Evolutionary conservation across 2,113 vertebrate genomes (phyloP), one percentile per base, ranked within the genome.

Genomic region (Indicator indicator): DNA sequence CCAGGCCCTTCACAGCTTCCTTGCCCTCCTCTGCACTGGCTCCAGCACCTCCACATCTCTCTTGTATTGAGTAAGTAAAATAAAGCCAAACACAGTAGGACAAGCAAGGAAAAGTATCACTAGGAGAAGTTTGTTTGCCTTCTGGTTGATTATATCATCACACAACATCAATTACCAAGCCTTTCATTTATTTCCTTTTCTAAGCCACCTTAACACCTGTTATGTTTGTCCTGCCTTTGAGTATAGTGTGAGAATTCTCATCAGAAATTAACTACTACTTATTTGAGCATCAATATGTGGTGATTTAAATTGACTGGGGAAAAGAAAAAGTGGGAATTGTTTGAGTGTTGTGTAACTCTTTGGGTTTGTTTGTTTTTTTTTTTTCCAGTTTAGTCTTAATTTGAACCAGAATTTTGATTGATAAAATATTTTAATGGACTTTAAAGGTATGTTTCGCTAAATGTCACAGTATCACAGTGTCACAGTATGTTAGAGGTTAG

Each of bases 131-230:
- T 38, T 9, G 11, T 40, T 60, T 26, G 27, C 19, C 36, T 67
- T 84, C 36, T 28, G 28, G 27, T 59, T n/a, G 12, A 5, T 59
- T 46, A 20, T 27, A 36, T 28, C 24, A 38, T 72, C 74, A 55
- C 10, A 24, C 9, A 40, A 21, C 28, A 26, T 68, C 1, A 2
- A 33, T 23, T 18, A 28, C 15, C 0, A 1, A 26, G 10, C 33
- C 27, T 60, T 71, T 24, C 19, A 3, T 17, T 67, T 55, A 78
- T 79, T 55, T 18, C 16, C 4, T 67, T 52, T 71, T 36, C 21
- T 71, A 58, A 76, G 33, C 32, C 33, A 62, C 9, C 18, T 52
- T 10, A 63, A 58, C 13, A 72, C 11, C 24, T 36, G n/a, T 24
- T 68, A 42, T 2, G 7, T 27, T 55, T 50, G 28, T 40, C 52